Evolutionary conservation across 2,113 vertebrate species (phyloP), one percentile per base, ranked within the genome.

Genomic region (Conger conger): DNA sequence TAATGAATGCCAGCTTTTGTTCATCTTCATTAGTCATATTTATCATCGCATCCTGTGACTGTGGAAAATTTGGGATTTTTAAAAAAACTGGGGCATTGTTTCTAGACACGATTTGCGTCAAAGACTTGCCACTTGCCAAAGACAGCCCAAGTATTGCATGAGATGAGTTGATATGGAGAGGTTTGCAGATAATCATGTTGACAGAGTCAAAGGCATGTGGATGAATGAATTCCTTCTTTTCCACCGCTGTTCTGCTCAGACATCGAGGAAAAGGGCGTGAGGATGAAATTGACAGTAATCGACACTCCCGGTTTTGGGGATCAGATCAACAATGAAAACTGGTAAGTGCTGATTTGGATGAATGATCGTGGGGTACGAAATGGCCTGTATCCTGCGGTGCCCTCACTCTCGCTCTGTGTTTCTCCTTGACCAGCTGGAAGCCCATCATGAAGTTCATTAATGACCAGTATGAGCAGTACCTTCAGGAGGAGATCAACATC

Each of bases 291-390:
- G 89, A 98, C 98, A 0, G 97, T 99, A 79, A 99, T 99, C 0
- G 98, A 99, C 92, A 99, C 98, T 0, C 98, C 98, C 0, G 98
- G 98, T 40, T 99, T 99, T 63, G 98, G 98, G 87, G 98, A 99
- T 93, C 98, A 99, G 91, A 99, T 99, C 95, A 99, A 99, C 94
- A 99, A 99, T 0, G 97, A 99, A 93, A 98, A 99, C 93, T 99
- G 98, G 98, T 99, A 89, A 97, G 95, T 40, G 0, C 42, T 76
- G 42, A 45, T 73, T 73, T 13, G 6, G 18, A 35, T 81, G 23
- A 7, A 18, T 60, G 79, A 3, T 36, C 45, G 4, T 33, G 33
- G 27, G 20, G 18, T 23, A 38, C 63, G 20, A 35, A 4, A 76
- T 23, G 5, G 18, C 18, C 23, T 20, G 37, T 36, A 30, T 79